A percentile compares a stretch with the other conserved stretches of the same genome.
Evolutionary conservation across 1,140 invertebrate genomes (phyloP).

Genomic region (Saccostrea echinata): DNA sequence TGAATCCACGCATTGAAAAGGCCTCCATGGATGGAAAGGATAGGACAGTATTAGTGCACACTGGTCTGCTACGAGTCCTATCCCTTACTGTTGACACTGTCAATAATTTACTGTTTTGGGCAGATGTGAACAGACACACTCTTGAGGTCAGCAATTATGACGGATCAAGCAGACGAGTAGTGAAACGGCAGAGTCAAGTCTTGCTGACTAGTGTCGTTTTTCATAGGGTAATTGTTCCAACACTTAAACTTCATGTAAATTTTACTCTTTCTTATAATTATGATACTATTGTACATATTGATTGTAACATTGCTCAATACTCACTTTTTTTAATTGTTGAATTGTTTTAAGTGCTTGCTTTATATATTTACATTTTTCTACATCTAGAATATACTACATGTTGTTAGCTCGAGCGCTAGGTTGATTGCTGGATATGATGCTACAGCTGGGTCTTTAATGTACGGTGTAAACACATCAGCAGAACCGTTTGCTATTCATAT

Average conservation of each 20-base stretch:
- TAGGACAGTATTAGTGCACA: neutral
- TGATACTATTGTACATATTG: too few relatives aligned
- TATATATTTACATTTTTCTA: too few relatives aligned
- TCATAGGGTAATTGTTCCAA: neutral
- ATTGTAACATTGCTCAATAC: too few relatives aligned
- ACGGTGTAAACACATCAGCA: neutral
- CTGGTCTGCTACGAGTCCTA: neutral
- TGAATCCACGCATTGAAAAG: neutral
- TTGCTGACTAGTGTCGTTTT: neutral
- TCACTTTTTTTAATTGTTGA: too few relatives aligned
- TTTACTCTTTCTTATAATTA: too few relatives aligned
- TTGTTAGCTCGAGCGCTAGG: neutral
- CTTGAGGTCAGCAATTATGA: neutral
- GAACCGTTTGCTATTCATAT: neutral
- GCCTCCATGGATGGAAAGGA: neutral
- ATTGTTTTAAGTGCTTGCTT: too few relatives aligned
- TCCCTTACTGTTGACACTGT: neutral
- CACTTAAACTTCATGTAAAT: too few relatives aligned
- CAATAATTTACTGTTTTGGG: neutral
- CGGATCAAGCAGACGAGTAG: neutral
- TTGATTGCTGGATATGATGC: neutral
- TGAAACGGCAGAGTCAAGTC: neutral
- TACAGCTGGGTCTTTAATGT: neutral
- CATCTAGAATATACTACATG: neutral
- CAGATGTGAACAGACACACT: neutral